A percentile compares a stretch with the other conserved stretches of the same genome.
These are phyloP conservation scores for Argynnis bischoffii DNA, from an alignment of 2,888 invertebrate species.

Conservation along the genomic window DNA sequence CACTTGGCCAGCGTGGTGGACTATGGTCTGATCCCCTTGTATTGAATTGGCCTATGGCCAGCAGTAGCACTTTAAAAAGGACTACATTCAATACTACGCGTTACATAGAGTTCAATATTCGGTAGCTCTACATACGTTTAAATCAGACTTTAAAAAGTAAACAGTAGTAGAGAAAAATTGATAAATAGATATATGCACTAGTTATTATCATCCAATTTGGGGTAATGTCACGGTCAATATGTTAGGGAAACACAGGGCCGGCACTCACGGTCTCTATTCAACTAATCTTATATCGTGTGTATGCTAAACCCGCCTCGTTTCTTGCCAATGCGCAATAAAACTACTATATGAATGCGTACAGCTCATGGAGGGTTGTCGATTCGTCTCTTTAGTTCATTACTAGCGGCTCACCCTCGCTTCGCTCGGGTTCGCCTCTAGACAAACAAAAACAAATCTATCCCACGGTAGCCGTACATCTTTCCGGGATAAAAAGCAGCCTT, in stretches of 20 bases:
- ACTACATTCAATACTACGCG: too few species aligned
- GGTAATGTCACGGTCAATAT: constrained; percentile 37
- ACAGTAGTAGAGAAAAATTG: not conserved
- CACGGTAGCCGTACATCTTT: too few species aligned
- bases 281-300: constrained; percentile 67
- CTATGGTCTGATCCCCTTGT: too few species aligned
- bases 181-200: constrained; percentile 1
- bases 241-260: constrained; percentile 39
- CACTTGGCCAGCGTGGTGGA: too few species aligned
- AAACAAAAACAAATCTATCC: too few species aligned
- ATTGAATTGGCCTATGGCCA: too few species aligned
- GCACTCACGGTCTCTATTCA: constrained; percentile 44
- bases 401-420: too few species aligned
- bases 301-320: constrained; percentile 56
- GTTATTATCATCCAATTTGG: constrained; percentile 15
- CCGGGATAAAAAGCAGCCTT: too few species aligned
- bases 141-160: not conserved
- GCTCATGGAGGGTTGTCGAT: constrained; percentile 15
- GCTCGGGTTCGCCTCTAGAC: too few species aligned
- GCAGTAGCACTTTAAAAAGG: too few species aligned
- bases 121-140: too few species aligned
- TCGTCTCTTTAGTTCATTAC: not conserved
- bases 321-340: constrained; percentile 68
- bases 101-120: too few species aligned
- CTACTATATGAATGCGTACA: constrained; percentile 19